Conservation (phyloP, 1,140 invertebrate species). For the Drosophila guanche region DNA sequence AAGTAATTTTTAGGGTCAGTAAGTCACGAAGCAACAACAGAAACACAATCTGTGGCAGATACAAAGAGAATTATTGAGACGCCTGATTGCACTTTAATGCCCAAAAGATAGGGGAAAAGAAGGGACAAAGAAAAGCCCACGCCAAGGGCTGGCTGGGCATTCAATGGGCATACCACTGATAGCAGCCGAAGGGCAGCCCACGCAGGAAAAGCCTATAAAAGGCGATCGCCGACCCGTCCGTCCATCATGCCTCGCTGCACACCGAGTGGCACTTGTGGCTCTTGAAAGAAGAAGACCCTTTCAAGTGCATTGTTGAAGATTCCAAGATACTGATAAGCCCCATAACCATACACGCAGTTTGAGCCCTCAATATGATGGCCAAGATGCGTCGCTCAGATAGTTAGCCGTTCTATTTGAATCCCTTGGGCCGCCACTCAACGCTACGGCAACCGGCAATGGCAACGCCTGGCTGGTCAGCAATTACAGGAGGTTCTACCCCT, state of each 20-base stretch:
- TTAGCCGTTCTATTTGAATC: conserved; percentile 5
- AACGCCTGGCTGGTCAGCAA: conserved; percentile 31
- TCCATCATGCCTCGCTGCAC: conserved; percentile 44
- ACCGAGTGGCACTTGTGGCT: conserved; percentile 13
- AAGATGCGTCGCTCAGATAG: conserved; percentile 24
- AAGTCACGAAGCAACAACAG: conserved; percentile 24
- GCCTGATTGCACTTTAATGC: conserved; percentile 54
- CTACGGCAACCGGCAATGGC: not conserved
- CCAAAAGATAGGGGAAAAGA: conserved; percentile 9
- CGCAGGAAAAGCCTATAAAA: conserved; percentile 40
- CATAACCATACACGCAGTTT: conserved; percentile 9
- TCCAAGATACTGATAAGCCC: conserved; percentile 32
- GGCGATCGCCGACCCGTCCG: conserved; percentile 13
- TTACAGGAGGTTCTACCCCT: conserved; percentile 18
- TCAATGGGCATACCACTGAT: conserved; percentile 47
- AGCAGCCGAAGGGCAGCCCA: conserved; percentile 34
- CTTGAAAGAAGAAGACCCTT: conserved; percentile 29
- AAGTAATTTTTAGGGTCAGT: conserved; percentile 64
- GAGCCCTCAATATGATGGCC: conserved; percentile 19
- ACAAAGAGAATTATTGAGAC: conserved; percentile 34
- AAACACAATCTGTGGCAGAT: conserved; percentile 15
- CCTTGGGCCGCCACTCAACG: conserved; percentile 35
- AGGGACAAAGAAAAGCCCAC: conserved; percentile 19
- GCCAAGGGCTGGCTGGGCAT: conserved; percentile 39
- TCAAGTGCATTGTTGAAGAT: conserved; percentile 33